These are phyloP conservation scores for Takifugu flavidus DNA, from an alignment of 2,113 vertebrate species.

Conservation along the genomic window DNA sequence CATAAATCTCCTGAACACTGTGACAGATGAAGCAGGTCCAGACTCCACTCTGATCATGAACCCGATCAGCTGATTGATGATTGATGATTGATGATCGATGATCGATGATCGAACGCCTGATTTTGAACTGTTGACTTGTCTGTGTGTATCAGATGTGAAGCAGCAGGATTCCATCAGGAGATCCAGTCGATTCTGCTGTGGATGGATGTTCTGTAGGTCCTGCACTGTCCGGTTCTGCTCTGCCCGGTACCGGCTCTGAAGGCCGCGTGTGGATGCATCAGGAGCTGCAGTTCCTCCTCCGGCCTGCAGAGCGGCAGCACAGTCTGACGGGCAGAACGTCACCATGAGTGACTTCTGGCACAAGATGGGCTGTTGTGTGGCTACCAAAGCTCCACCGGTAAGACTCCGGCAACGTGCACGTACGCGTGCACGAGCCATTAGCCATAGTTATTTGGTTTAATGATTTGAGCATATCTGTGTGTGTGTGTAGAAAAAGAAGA, in stretches of 20 bases:
- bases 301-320: slow-evolving; percentile 62
- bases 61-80: too few species aligned
- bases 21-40: background rate
- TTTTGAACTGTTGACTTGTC: too few species aligned
- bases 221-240: too few species aligned
- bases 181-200: too few species aligned
- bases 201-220: too few species aligned
- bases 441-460: too few species aligned
- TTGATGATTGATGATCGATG: too few species aligned
- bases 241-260: too few species aligned
- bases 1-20: background rate
- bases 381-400: slow-evolving; percentile 89
- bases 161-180: too few species aligned
- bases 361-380: slow-evolving; percentile 91
- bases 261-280: slow-evolving; percentile 49
- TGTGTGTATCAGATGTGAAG: too few species aligned
- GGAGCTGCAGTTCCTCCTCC: slow-evolving; percentile 36
- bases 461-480: slow-evolving; percentile 5
- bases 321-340: slow-evolving; percentile 16
- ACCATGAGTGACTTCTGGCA: slow-evolving; percentile 96
- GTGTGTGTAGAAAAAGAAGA: slow-evolving; percentile 72
- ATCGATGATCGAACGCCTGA: too few species aligned
- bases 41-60: too few species aligned
- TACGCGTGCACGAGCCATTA: background rate
- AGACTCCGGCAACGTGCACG: slow-evolving; percentile 42